Base-by-base conservation (phyloP, 35 echinoderm and acorn worm species). In the Diadema setosum region DNA sequence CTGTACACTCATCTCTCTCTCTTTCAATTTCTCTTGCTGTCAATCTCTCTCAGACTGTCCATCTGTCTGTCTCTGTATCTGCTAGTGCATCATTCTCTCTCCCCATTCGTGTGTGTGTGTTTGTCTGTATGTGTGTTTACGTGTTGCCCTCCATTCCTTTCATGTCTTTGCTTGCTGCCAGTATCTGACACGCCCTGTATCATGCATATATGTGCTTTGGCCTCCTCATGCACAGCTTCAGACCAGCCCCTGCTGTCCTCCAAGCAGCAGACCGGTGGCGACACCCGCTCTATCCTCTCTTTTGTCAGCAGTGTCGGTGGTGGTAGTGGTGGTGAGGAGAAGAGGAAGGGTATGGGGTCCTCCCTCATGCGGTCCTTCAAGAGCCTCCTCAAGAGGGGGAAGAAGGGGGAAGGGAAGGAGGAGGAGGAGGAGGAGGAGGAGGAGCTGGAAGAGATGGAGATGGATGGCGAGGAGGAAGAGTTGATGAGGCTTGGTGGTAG, bases 331-430 rank as follows among this genome's bases (percentile, higher is more conserved):
- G 48, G 48, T 14, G 73, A 78, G 34, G 73, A 78, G 7, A 78
- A 78, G 73, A 78, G 44, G 39, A 78, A 21, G 34, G 30, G 73
- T 23, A 42, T 78, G 73, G 73, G 73, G 2, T 78, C 73, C 12
- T 42, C 73, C 44, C 73, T 78, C 73, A 78, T 78, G 73, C 33
- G 37, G 33, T 78, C 73, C 40, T 78, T 78, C 73, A 39, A 44
- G 12, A 78, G 73, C 8, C 73, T 78, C 21, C 27, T 78, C 40
- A 78, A 78, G 73, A 78, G 33, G 25, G 73, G 73, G 27, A 78
- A 78, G 73, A 78, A 78, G 37, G 73, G 25, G 40, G 36, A 34
- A 29, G 67, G 40, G 20, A 36, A 75, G 33, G 69, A 24, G 8
- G 67, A 36, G 25, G 70, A 33, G 30, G 67, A 36, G 0, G 67